phyloP scores from a whole-genome alignment of 2,113 vertebrate genomes.

The Scalopus aquaticus region DNA sequence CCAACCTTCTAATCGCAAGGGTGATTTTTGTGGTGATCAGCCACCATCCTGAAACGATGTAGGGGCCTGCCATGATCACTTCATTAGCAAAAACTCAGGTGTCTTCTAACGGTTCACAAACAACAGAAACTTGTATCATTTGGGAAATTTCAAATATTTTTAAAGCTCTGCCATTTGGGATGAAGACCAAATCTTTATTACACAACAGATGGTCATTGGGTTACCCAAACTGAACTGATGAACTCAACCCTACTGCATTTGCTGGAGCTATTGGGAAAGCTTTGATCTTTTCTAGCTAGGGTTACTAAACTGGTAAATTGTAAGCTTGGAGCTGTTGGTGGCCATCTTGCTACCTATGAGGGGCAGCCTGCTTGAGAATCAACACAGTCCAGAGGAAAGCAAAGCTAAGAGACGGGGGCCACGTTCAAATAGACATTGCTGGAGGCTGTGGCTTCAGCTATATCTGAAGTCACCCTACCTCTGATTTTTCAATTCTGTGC shows the following conservation, averaged over 20 bases:
- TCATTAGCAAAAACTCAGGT: conserved; percentile 1
- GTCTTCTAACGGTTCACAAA: not conserved
- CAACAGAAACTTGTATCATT: not conserved
- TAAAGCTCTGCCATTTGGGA: not conserved
- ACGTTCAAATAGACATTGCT: not conserved
- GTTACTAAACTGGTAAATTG: not conserved
- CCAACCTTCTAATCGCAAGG: not conserved
- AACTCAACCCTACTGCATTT: not conserved
- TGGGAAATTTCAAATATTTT: not conserved
- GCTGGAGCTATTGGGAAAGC: not conserved
- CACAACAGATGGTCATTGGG: not conserved
- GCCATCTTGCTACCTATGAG: not conserved
- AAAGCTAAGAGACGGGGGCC: not conserved
- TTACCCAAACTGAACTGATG: not conserved
- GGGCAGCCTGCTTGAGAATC: not conserved
- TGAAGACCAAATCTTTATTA: not conserved
- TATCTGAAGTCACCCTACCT: not conserved
- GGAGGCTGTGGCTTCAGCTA: not conserved
- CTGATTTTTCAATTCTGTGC: not conserved
- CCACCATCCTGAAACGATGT: not conserved
- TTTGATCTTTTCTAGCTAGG: not conserved
- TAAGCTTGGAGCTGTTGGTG: not conserved
- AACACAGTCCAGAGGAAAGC: not conserved
- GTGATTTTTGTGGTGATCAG: not conserved
- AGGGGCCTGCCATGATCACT: not conserved